Evolutionary conservation across 2,888 invertebrate genomes (phyloP), one percentile per base, ranked within the genome.

Genomic region (Melikaiella ostensackeni): DNA sequence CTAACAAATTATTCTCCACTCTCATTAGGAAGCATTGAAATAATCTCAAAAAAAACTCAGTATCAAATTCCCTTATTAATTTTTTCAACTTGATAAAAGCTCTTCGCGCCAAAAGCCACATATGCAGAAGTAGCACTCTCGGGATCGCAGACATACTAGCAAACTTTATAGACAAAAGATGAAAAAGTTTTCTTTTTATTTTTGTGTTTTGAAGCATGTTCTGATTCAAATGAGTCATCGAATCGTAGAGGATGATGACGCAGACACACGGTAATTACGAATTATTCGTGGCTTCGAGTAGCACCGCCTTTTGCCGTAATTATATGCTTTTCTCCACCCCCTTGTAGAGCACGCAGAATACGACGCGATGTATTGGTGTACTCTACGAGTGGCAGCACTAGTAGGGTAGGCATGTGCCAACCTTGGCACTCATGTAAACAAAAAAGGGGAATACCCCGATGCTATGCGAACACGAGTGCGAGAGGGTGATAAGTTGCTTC

Each of bases 281-380:
- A 84, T 85, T 81, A 85, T 84, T 84, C 80, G 79, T 79, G 79
- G 76, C 79, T 80, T 82, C 77, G 82, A 80, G 80, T 82, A 80
- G 80, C 79, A 77, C 79, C 80, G 78, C 78, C 79, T 83, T 80
- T 81, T 79, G 77, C 59, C 76, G 78, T 82, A 80, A 79, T 78
- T 81, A 78, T 79, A 82, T 76, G 81, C 80, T 79, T 76, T 77
- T 79, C 77, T 74, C 62, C 74, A 42, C 38, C 76, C 76, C 33
- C 38, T 78, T 79, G 75, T 70, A n/a, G 74, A 73, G 66, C 77
- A 66, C 75, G 76, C 55, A 57, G 73, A 50, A 79, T 79, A 79
- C 78, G 74, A 79, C 79, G 76, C 77, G 78, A 78, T 77, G 75
- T 75, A 4, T 4, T 30, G 79, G 42, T 42, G 11, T 13, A 42